Percentiles rank a stretch among this genome's conserved stretches.
Conservation (phyloP, 2,113 vertebrate genomes). For the Tragulus kanchil region DNA sequence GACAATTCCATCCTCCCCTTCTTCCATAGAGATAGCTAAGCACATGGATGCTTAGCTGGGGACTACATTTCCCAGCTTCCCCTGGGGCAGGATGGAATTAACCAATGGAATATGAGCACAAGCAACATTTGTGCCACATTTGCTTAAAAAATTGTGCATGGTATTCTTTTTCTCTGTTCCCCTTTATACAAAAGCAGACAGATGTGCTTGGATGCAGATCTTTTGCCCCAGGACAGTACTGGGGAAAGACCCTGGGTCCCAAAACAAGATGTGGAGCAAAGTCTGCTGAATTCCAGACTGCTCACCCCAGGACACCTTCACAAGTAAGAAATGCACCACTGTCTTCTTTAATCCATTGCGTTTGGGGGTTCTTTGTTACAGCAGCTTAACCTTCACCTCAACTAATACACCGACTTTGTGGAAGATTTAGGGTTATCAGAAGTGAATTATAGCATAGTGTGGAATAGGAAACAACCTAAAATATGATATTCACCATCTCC, state of each 20-base stretch:
- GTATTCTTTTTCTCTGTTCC: background rate
- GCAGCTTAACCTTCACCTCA: constrained; percentile 62
- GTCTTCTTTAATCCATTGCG: constrained; percentile 44
- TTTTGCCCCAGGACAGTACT: background rate
- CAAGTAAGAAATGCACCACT: constrained; percentile 30
- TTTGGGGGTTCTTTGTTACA: constrained; percentile 60
- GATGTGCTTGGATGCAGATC: no score
- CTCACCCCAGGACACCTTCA: background rate
- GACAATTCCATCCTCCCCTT: background rate
- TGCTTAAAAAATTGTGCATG: background rate
- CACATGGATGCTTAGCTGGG: background rate
- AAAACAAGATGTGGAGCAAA: background rate
- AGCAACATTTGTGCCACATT: background rate
- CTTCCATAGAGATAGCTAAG: background rate
- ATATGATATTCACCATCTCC: background rate
- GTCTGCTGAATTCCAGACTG: background rate
- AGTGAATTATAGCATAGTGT: background rate
- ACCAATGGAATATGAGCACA: background rate
- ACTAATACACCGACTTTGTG: constrained; percentile 19
- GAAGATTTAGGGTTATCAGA: background rate
- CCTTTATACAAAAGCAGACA: background rate
- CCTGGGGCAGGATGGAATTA: background rate
- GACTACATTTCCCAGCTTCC: constrained; percentile 62
- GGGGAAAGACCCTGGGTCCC: background rate
- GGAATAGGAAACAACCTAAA: background rate